Percentiles rank a stretch among this genome's conserved stretches.
Conservation (phyloP, 1,140 invertebrate species). For the Bombus picipes region DNA sequence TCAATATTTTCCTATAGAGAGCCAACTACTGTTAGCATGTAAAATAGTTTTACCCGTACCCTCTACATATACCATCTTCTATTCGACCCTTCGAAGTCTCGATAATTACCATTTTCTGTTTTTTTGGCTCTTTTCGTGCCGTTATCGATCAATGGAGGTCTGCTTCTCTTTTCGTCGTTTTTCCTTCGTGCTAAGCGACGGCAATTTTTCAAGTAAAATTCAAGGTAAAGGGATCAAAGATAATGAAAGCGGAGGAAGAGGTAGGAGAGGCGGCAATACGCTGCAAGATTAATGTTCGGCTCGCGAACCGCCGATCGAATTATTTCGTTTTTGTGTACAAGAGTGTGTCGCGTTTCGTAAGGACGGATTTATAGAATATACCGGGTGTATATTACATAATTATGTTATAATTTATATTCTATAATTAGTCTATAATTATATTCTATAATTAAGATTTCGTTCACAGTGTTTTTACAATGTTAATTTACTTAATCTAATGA, state of each 20-base stretch:
- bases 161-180: background rate
- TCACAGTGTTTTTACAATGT: too few relatives aligned
- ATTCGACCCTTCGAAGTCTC: background rate
- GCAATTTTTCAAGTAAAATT: conserved; percentile 11
- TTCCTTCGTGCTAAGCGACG: background rate
- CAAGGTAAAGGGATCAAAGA: conserved; percentile 8
- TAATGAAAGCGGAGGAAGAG: background rate
- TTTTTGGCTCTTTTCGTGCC: background rate
- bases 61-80: background rate
- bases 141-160: background rate
- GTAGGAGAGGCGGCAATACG: background rate
- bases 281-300: background rate
- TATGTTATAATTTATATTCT: background rate
- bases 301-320: conserved; percentile 5
- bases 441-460: too few relatives aligned
- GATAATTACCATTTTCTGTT: background rate
- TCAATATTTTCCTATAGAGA: too few relatives aligned
- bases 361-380: background rate
- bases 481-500: too few relatives aligned
- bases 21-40: too few relatives aligned
- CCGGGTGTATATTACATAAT: background rate
- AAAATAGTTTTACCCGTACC: too few relatives aligned
- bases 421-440: background rate
- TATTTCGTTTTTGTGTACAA: too few relatives aligned
- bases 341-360: background rate